A percentile compares a stretch with the other conserved stretches of the same genome.
Evolutionary conservation across 2,888 invertebrate species (phyloP).

Genomic region (Tinea pellionella): DNA sequence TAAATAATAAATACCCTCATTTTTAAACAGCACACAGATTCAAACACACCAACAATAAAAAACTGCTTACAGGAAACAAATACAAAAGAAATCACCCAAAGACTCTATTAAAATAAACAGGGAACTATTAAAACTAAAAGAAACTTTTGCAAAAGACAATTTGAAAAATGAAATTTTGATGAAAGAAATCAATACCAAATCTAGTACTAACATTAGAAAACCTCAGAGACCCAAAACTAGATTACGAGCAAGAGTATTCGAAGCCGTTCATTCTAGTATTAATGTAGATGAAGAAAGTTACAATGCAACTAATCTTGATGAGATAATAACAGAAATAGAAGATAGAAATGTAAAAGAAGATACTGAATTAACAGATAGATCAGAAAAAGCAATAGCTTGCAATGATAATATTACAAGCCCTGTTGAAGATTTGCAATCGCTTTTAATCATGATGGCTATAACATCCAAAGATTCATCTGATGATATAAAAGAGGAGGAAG

Average conservation of each 20-base stretch:
- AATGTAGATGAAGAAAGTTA: neutral
- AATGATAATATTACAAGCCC: conserved; percentile 14
- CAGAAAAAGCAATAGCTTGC: too few species aligned
- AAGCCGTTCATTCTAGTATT: conserved; percentile 14
- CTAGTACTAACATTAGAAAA: conserved; percentile 16
- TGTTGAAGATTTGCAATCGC: conserved; percentile 38
- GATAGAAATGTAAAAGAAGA: neutral
- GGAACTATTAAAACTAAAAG: conserved; percentile 42
- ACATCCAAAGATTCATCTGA: conserved; percentile 26
- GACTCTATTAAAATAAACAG: conserved; percentile 25
- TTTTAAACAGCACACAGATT: neutral
- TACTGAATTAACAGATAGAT: too few species aligned
- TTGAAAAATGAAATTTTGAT: conserved; percentile 38
- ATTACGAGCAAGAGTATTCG: conserved; percentile 27
- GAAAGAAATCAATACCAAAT: conserved; percentile 32
- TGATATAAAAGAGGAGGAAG: conserved; percentile 21
- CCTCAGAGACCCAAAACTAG: conserved; percentile 18
- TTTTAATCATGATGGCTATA: conserved; percentile 49
- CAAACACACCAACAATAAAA: too few species aligned
- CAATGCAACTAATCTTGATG: neutral
- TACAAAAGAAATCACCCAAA: neutral
- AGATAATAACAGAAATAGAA: neutral
- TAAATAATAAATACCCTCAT: conserved; percentile 17
- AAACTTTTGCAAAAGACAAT: conserved; percentile 35
- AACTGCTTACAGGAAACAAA: neutral